These are phyloP conservation scores for Pionites leucogaster DNA, from an alignment of 2,113 vertebrate genomes.

Conservation along the genomic window DNA sequence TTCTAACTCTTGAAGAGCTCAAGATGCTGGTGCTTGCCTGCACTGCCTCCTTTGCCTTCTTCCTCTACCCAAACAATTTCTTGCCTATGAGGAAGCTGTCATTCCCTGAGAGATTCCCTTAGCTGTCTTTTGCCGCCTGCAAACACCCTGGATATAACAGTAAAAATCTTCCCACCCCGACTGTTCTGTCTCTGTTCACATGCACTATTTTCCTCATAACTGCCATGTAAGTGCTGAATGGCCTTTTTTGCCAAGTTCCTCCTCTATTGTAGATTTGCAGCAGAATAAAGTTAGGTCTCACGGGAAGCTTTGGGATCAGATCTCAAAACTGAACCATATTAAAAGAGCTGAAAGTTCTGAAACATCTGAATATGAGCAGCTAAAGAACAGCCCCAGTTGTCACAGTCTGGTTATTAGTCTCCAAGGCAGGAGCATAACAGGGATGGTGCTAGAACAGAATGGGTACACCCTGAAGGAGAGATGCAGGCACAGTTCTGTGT, in stretches of 20 bases:
- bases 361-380: background rate
- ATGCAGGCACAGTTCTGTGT: background rate
- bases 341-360: background rate
- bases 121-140: background rate
- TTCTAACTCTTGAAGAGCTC: background rate
- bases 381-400: background rate
- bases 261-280: background rate
- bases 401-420: background rate
- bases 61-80: background rate
- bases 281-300: background rate
- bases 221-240: background rate
- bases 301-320: background rate
- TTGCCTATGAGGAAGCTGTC: background rate
- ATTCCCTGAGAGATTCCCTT: background rate
- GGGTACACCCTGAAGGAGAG: constrained; percentile 58
- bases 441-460: constrained; percentile 55
- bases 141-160: background rate
- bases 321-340: background rate
- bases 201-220: background rate
- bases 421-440: constrained; percentile 40
- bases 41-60: background rate
- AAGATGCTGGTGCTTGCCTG: background rate
- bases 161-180: background rate
- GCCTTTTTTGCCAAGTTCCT: background rate
- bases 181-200: background rate